phyloP scores from a whole-genome alignment of 2,888 invertebrate genomes.

The Fragum whitleyi region DNA sequence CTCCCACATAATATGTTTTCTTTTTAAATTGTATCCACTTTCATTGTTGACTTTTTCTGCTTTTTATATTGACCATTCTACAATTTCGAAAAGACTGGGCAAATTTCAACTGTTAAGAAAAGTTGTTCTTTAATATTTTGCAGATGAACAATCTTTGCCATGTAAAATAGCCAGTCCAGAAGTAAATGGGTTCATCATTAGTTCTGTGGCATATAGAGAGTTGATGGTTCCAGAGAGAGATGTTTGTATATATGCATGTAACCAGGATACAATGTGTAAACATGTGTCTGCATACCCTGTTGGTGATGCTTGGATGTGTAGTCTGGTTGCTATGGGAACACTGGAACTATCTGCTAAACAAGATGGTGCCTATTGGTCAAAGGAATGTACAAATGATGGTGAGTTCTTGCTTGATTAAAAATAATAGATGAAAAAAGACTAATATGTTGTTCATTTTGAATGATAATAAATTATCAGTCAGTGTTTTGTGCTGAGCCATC shows the following conservation, averaged over 20 bases:
- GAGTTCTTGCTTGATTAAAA: too few species aligned
- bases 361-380: constrained; percentile 14
- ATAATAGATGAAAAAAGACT: too few species aligned
- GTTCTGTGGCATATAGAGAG: not conserved
- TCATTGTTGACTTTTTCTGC: too few species aligned
- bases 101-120: not conserved
- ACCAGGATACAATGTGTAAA: constrained; percentile 5
- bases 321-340: constrained; percentile 1
- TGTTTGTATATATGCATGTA: constrained; percentile 9
- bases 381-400: constrained; percentile 12
- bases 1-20: too few species aligned
- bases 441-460: too few species aligned
- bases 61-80: not conserved
- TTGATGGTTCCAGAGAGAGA: not conserved
- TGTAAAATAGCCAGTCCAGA: not conserved
- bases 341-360: not conserved
- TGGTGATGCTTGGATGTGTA: constrained; percentile 1
- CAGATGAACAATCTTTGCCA: not conserved
- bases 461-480: too few species aligned
- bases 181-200: not conserved
- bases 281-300: constrained; percentile 9
- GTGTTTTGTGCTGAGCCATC: too few species aligned
- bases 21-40: too few species aligned
- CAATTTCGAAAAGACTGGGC: not conserved
- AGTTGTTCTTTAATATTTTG: not conserved